A percentile compares a stretch with the other conserved stretches of the same genome.
Evolutionary conservation across 1,140 invertebrate species (phyloP).

Genomic region (Cryptotermes secundus): DNA sequence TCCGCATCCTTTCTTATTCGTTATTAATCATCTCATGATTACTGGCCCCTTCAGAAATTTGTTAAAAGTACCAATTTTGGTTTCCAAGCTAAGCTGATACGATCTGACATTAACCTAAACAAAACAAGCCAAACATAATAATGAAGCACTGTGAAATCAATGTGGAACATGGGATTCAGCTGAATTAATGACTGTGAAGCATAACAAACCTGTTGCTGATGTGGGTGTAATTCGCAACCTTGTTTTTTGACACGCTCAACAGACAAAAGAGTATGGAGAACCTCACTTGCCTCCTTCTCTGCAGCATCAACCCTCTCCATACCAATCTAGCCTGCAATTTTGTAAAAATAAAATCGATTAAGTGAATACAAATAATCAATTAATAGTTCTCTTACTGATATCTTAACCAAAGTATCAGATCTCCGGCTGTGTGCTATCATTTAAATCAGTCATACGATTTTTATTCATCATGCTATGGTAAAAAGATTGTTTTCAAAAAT

Average conservation of each 20-base stretch:
- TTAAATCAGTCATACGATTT: background rate
- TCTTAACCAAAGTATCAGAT: background rate
- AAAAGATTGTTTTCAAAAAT: background rate
- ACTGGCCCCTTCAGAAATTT: no score
- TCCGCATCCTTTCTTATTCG: no score
- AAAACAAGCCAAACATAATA: no score
- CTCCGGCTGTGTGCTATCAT: background rate
- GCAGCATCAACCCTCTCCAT: constrained; percentile 45
- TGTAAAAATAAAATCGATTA: no score
- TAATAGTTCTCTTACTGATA: background rate
- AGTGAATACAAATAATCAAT: background rate
- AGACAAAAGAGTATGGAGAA: constrained; percentile 61
- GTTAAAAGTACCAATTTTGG: no score
- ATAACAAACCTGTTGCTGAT: constrained; percentile 25
- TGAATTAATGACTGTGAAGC: no score
- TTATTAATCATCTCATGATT: no score
- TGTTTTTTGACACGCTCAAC: constrained; percentile 59
- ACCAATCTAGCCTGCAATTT: background rate
- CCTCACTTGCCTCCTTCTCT: constrained; percentile 66
- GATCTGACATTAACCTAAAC: no score
- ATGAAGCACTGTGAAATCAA: no score
- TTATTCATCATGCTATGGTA: background rate
- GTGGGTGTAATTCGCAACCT: constrained; percentile 38
- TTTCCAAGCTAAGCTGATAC: no score
- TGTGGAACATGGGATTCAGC: no score